Base-by-base conservation (phyloP, 2,888 invertebrate genomes). In the Conistra vaccinii region DNA sequence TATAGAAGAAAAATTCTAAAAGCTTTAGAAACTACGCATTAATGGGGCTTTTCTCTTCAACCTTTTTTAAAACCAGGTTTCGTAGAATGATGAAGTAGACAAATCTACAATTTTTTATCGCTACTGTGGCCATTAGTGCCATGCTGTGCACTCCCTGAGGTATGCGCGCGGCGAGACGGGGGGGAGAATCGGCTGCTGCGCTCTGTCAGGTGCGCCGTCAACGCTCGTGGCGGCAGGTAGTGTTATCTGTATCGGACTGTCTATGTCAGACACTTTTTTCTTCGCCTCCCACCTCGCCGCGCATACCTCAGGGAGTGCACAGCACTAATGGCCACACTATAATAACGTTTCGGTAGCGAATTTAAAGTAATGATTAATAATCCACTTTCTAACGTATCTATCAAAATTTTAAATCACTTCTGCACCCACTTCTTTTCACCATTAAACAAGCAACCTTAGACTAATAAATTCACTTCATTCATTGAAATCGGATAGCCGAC, bases 401-500 rank as follows among this genome's bases (percentile, higher is more conserved):
- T 32, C 57, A 9, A 29, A 57, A 57, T 29, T 57, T 2, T 70
- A 39, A 48, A 66, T 67, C 66, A 48, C 39, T 42, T 26, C 39
- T 29, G 12, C 12, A 2, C 20, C 14, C 65, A 48, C 61, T 14
- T 39, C 17, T 23, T n/a, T 29, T 65, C n/a, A 32, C n/a, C 32
- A 70, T 23, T 7, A 60, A 51, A n/a, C 45, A 26, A 48, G 26
- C 35, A 48, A 35, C 45, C 35, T 39, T 60, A 60, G 29, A 60
- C 39, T 82, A 68, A 84, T 80, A 80, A 82, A 80, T 84, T 84
- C 81, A 62, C 60, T 84, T 76, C 72, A 82, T 76, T 76, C 70
- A 80, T 72, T 83, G 78, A 80, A 85, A 83, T 84, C 77, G 78
- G 84, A 80, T 78, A 76, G 70, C 67, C 72, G 62, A 69, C 61